phyloP scores from a whole-genome alignment of 2,113 vertebrate genomes.

The Pavo muticus region DNA sequence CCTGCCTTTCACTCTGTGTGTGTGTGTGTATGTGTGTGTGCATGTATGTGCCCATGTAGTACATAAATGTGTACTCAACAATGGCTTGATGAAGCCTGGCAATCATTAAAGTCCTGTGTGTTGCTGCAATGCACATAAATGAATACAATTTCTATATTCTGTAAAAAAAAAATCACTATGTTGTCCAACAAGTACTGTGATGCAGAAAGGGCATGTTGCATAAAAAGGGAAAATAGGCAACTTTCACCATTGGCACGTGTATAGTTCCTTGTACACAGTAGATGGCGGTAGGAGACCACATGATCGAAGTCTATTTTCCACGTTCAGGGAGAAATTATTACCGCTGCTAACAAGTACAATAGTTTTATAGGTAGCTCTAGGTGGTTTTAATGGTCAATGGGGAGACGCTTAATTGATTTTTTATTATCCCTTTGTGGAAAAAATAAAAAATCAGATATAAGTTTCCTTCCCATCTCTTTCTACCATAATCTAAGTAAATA shows the following conservation, averaged over 20 bases:
- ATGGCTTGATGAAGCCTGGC: neutral
- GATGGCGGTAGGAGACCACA: conserved; percentile 67
- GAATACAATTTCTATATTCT: neutral
- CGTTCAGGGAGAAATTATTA: neutral
- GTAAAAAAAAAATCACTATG: neutral
- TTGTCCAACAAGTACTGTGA: neutral
- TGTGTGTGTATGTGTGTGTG: neutral
- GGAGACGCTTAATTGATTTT: neutral
- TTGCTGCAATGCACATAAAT: neutral
- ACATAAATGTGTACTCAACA: rapidly evolving
- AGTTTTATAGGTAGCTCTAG: neutral
- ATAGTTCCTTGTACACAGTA: conserved; percentile 38
- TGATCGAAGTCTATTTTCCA: neutral
- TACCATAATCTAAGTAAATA: neutral
- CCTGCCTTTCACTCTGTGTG: neutral
- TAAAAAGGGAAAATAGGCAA: neutral
- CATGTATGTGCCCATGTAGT: neutral
- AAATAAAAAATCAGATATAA: conserved; percentile 8
- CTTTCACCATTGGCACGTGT: neutral
- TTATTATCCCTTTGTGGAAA: neutral
- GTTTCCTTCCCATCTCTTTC: neutral
- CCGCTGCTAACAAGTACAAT: neutral
- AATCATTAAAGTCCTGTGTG: neutral
- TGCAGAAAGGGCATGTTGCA: neutral
- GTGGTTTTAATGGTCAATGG: conserved; percentile 34